Conservation (phyloP, 2,888 invertebrate species). For the Cyaniris semiargus region DNA sequence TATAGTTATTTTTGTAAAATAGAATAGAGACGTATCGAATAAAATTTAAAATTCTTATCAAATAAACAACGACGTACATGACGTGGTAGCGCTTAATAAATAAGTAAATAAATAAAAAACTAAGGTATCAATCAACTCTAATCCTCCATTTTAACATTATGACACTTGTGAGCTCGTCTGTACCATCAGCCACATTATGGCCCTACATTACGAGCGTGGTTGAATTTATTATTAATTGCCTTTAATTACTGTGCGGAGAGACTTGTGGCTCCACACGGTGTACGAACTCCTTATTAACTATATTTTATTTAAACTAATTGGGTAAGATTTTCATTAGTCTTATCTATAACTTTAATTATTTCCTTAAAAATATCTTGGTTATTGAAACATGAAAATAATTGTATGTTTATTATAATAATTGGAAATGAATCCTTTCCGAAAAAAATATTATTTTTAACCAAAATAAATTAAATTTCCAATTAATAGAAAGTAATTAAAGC, state of each 20-base stretch:
- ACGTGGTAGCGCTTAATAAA: too few relatives aligned
- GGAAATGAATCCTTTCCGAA: too few relatives aligned
- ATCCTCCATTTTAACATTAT: background rate
- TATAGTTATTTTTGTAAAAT: background rate
- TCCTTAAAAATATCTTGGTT: too few relatives aligned
- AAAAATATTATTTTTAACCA: too few relatives aligned
- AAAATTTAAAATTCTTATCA: too few relatives aligned
- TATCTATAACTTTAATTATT: background rate
- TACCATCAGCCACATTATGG: conserved; percentile 7
- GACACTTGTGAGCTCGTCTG: background rate
- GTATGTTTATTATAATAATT: too few relatives aligned
- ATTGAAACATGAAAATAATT: too few relatives aligned
- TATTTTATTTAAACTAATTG: background rate
- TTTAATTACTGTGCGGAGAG: conserved; percentile 15
- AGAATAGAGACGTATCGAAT: too few relatives aligned
- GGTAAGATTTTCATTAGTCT: background rate
- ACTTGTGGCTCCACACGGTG: conserved; percentile 7
- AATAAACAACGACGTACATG: too few relatives aligned
- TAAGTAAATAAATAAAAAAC: background rate
- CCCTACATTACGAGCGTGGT: conserved; percentile 20
- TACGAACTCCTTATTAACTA: background rate
- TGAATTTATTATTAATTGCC: conserved; percentile 32
- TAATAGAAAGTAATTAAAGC: too few relatives aligned
- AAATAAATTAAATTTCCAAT: too few relatives aligned
- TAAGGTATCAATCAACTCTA: too few relatives aligned